A percentile compares a stretch with the other conserved stretches of the same genome.
phyloP scores from a whole-genome alignment of 2,797 vertebrate species.

The Linurgus olivaceus region DNA sequence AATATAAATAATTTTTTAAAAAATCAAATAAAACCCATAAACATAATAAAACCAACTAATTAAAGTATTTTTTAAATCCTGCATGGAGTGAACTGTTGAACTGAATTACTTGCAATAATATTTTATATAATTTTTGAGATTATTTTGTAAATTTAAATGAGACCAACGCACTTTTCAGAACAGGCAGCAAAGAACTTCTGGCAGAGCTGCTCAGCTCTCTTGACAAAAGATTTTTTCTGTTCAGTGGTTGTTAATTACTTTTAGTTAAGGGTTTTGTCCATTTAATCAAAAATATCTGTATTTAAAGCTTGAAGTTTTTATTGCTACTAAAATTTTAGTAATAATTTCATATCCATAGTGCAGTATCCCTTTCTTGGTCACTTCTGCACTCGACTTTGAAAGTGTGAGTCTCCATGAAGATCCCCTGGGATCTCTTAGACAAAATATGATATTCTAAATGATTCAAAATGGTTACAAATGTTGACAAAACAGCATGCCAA shows the following conservation, averaged over 20 bases:
- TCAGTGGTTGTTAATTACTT: neutral
- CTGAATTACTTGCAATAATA: neutral
- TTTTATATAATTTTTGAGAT: neutral
- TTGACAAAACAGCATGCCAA: neutral
- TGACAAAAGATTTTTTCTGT: neutral
- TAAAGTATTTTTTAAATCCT: neutral
- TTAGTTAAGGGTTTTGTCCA: neutral
- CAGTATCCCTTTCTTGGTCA: neutral
- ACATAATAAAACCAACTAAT: neutral
- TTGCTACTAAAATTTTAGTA: neutral
- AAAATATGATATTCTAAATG: neutral
- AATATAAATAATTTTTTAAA: neutral
- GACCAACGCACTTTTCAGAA: neutral
- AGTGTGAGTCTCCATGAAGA: neutral
- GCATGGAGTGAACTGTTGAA: neutral
- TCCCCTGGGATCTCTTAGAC: neutral
- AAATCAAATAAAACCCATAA: neutral
- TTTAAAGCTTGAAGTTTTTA: neutral
- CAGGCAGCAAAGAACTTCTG: neutral
- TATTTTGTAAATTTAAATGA: neutral
- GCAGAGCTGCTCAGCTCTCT: neutral
- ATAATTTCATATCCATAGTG: neutral
- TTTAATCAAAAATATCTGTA: neutral
- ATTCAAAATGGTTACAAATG: neutral
- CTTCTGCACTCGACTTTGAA: neutral